Base-by-base conservation (phyloP, 2,888 invertebrate species). In the Lasioglossum marginatum region DNA sequence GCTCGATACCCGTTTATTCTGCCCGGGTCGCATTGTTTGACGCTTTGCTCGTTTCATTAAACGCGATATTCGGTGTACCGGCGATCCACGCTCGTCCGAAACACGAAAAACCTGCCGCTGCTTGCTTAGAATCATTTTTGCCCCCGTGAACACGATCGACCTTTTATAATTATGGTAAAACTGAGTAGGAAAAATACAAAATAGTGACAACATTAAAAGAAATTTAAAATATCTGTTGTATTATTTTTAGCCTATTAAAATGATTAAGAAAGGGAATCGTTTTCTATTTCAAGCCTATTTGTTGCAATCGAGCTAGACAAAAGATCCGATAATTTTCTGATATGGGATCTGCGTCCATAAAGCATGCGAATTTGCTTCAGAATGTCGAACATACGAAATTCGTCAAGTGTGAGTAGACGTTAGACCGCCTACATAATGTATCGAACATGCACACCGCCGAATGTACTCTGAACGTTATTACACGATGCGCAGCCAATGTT, bases 11-110 rank as follows among this genome's bases (percentile, higher is more conserved):
- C 68, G 52, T 34, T 77, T 40, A 70, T 52, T 77, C 23, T 12
- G 68, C 23, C 34, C 23, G 68, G 68, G 37, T 12, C n/a, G 70
- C 40, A 40, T 70, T 70, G 70, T 70, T 70, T 37, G 70, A 43
- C 40, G 68, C 52, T 70, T 37, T 19, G 48, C 31, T 40, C 70
- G 52, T 68, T 77, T 37, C 70, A 27, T 70, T 68, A 40, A 43
- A n/a, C n/a, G 6, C 40, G 70, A 40, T 70, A 12, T 70, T 70
- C 40, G 70, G 70, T 19, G n/a, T 4, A 57, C 14, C 12, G 4
- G 34, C 34, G 37, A 23, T 68, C 12, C 10, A 23, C 34, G 34
- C 10, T 37, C 37, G 66, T 6, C 63, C 63, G 34, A 31, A 31
- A 19, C 19, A 5, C 19, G 19, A 3, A 66, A 34, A 34, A 34